Base-by-base conservation (phyloP, 2,797 vertebrate genomes). In the Tachyglossus aculeatus region DNA sequence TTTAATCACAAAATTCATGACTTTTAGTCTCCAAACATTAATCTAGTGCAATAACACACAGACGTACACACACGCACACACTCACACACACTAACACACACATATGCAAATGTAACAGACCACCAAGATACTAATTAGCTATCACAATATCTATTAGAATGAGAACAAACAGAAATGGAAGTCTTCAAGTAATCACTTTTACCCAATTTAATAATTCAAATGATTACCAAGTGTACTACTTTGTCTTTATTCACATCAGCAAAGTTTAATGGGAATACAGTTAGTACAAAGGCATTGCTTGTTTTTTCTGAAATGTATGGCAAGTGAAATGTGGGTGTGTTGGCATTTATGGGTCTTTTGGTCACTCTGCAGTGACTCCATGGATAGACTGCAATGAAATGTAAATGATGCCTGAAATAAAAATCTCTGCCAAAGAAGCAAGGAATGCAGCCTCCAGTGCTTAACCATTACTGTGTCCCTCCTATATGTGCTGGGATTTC, bases 341-440 rank as follows among this genome's bases (percentile, higher is more conserved):
- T 3, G 4, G 50, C 22, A 14, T 48, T n/a, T 36, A 40, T n/a
- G 39, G 44, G 33, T n/a, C 44, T 38, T 39, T 55, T 38, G 47
- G 52, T 54, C 31, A n/a, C 48, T 27, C 39, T 56, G 47, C 58
- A 55, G 33, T 57, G 50, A 31, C 43, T 70, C 41, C 5, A n/a
- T n/a, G 45, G 44, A 71, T 62, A 73, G 56, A 45, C 58, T 24
- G 33, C 55, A 5, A 11, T 48, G 47, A 54, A 62, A 67, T 58
- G 55, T 56, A 82, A 77, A 36, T 54, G 52, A 38, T 31, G 48
- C 18, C n/a, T 34, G 41, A 68, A 62, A 73, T 54, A 5, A 64
- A 74, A 60, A 1, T 31, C 19, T 33, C 34, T 39, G 67, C 39
- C 48, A 19, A 19, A 27, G 7, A 51, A 32, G 41, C 39, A n/a